Conservation (phyloP, 1,140 invertebrate genomes). For the Myzus persicae region DNA sequence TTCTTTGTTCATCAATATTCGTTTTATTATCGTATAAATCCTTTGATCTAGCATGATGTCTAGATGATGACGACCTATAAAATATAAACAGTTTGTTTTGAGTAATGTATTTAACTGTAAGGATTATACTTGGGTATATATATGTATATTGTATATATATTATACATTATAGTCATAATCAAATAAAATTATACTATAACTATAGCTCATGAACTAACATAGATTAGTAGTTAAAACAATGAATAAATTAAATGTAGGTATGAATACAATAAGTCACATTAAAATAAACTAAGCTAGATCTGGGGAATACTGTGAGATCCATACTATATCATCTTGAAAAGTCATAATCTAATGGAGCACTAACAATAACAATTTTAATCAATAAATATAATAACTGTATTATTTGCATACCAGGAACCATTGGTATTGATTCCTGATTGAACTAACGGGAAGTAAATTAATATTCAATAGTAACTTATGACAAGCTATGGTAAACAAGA, state of each 20-base stretch:
- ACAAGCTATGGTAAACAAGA: background rate
- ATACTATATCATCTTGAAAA: background rate
- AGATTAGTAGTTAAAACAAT: background rate
- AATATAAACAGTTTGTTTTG: background rate
- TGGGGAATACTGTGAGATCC: background rate
- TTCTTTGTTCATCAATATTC: background rate
- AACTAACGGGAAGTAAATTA: too few relatives aligned
- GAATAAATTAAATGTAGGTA: background rate
- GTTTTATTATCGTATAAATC: background rate
- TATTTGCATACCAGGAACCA: too few relatives aligned
- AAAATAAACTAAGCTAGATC: background rate
- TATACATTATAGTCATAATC: background rate
- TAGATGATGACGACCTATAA: constrained; percentile 22
- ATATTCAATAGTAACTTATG: too few relatives aligned
- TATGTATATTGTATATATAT: background rate
- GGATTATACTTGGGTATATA: background rate
- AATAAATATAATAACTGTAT: too few relatives aligned
- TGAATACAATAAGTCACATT: background rate
- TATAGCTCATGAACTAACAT: background rate
- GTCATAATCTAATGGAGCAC: background rate
- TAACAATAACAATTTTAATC: background rate
- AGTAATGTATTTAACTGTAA: background rate
- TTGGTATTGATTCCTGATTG: too few relatives aligned
- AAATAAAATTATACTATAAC: background rate
- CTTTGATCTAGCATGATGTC: background rate